Base-by-base conservation (phyloP, 2,888 invertebrate species). In the Rhogogaster chlorosoma region DNA sequence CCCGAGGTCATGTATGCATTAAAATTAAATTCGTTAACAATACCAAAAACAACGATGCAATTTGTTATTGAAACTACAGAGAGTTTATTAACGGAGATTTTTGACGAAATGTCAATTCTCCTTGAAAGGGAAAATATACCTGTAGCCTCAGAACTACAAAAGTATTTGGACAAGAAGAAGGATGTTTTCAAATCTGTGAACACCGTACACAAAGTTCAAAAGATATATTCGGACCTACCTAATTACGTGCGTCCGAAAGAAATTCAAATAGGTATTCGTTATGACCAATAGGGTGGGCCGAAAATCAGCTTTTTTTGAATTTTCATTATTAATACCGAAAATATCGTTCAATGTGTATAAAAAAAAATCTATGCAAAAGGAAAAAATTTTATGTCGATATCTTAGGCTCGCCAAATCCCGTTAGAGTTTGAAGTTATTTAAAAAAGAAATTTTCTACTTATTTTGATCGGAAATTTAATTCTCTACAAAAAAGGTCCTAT, bases 181-280 rank as follows among this genome's bases (percentile, higher is more conserved):
- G 36, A 32, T 36, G 7, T 36, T 36, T 71, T 71, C 18, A 32
- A 36, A 32, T 5, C 32, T 36, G 32, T 71, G 36, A 36, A 36
- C 32, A 71, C 36, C 1, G 36, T 36, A 36, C 36, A 71, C 36
- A 71, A 71, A 71, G 36, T 71, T 49, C 12, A 38, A 64, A 78
- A 61, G n/a, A 26, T 67, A 15, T 75, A 77, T 78, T 38, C 77
- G 9, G 45, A 15, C 38, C 29, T 42, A n/a, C 15, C 22, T 61
- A 29, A 83, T 73, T 86, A 67, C 82, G 85, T 86, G 22, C n/a
- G 45, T 26, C 84, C 84, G 18, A 53, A 22, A 36, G 85, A 86
- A 84, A 32, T 84, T 29, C 83, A 84, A 75, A 84, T 87, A 18
- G 86, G 85, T 9, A 73, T 83, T 29, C 84, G 86, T 26, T 86